Evolutionary conservation across 1,140 invertebrate species (phyloP).

Genomic region (Drosophila bocki): DNA sequence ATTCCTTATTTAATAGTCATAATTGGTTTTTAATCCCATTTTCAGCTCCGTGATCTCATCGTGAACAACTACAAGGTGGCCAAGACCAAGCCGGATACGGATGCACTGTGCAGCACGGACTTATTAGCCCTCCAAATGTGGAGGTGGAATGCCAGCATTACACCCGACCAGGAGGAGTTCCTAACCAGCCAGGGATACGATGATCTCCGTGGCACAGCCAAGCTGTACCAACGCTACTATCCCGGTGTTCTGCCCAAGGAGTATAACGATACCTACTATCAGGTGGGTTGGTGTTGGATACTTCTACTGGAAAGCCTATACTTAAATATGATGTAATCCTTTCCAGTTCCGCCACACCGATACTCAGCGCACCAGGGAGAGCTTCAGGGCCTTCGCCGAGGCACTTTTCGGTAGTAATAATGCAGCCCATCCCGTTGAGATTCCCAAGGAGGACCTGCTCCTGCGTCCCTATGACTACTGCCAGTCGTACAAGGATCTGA

Average conservation of each 20-base stretch:
- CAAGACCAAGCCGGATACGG: constrained; percentile 68
- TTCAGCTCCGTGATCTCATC: constrained; percentile 86
- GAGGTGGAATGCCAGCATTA: constrained; percentile 87
- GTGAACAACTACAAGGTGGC: constrained; percentile 86
- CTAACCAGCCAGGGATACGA: constrained; percentile 87
- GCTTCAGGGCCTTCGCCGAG: constrained; percentile 88
- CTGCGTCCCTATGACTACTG: constrained; percentile 86
- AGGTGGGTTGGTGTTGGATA: constrained; percentile 36
- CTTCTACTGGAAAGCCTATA: no score
- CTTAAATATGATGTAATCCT: not conserved
- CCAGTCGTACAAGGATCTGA: constrained; percentile 58
- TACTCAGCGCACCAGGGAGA: constrained; percentile 88
- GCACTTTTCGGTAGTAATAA: constrained; percentile 88
- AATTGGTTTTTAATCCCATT: not conserved
- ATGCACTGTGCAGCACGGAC: constrained; percentile 87
- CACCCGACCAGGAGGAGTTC: constrained; percentile 86
- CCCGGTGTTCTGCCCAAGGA: constrained; percentile 73
- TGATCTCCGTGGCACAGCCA: constrained; percentile 87
- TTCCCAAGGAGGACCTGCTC: constrained; percentile 85
- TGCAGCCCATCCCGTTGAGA: constrained; percentile 82
- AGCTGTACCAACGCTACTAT: constrained; percentile 87
- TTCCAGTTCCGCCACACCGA: constrained; percentile 88
- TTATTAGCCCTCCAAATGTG: constrained; percentile 87
- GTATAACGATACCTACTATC: constrained; percentile 67
- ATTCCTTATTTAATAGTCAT: not conserved